Base-by-base conservation (phyloP, 2,797 vertebrate species). In the Psittacula derbiana region DNA sequence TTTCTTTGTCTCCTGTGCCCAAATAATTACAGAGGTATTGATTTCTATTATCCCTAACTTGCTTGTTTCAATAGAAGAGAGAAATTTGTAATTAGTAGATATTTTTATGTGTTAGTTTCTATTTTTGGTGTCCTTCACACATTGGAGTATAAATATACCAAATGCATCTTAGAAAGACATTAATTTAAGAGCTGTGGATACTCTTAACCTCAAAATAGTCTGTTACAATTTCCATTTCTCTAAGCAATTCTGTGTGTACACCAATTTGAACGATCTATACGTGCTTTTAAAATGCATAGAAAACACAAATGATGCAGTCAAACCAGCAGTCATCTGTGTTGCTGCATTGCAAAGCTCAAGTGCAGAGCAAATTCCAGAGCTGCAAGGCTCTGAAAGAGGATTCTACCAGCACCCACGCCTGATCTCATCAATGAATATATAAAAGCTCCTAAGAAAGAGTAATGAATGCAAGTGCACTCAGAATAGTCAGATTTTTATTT, bases 381-480 rank as follows among this genome's bases (percentile, higher is more conserved):
- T 84, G 87, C 41, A 91, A 92, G 93, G 44, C 69, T 55, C 79
- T 92, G 85, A 83, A 69, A 65, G 87, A 91, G 58, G 31, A 78
- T 79, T 66, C 65, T 78, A 80, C 65, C 65, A 90, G 43, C 90
- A 93, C 88, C 93, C 82, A 92, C 62, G 33, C 73, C 65, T 91
- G 52, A 90, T 78, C 76, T 90, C 62, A 69, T 92, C 93, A 95
- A 94, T 93, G 87, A 95, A 92, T 93, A 94, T 46, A 78, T 88
- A 94, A 94, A 80, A 95, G 44, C 65, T 96, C 44, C 65, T 60
- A 92, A 91, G 81, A 86, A 82, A 78, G 76, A 88, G 82, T 86
- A 96, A 95, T 90, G 72, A 94, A 94, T 65, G 61, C 57, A 95
- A 91, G 30, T n/a, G 20, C 52, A 83, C 21, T 75, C n/a, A 65